Base-by-base conservation (phyloP, 1,140 invertebrate genomes). In the Philaenus spumarius region DNA sequence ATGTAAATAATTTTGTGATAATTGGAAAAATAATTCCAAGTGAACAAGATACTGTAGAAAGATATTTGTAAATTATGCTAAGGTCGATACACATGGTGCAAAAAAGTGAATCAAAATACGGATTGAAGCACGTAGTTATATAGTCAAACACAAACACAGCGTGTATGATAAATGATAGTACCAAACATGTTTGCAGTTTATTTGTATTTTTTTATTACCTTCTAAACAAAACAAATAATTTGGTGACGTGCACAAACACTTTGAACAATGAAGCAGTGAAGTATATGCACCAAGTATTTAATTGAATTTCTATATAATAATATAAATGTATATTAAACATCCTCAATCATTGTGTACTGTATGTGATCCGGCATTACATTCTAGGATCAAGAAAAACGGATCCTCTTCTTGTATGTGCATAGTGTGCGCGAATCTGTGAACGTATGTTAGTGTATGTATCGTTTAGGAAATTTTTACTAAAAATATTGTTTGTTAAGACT, bases 381-480 rank as follows among this genome's bases (percentile, higher is more conserved):
- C 26, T 30, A 30, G 26, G 26, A 30, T 9, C 19, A 7, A 53
- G 17, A 22, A 53, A 17, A 9, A 19, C 3, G 50, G 30, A 37
- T 35, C 50, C 35, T 23, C 17, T 47, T 19, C 15, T 19, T 23
- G 45, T 47, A 23, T 47, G 45, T 23, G 45, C 5, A 30, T 23
- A 30, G 50, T n/a, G 50, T 37, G 50, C 15, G 50, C 37, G 50
- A 12, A 17, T 37, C 30, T 39, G 50, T 53, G 47, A 30, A 19
- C 2, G 50, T 39, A 35, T n/a, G 50, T 19, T 30, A 9, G 50
- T 39, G 34, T 37, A 47, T 23, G 12, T 23, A 15, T 53, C 50
- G 37, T 53, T 53, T 53, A 53, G 30, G 37, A 53, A n/a, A 35
- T 53, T 53, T 53, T 53, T 53, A 53, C 50, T 53, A 53, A 53